Conservation (phyloP, 2,113 vertebrate species). For the Toxostoma redivivum region DNA sequence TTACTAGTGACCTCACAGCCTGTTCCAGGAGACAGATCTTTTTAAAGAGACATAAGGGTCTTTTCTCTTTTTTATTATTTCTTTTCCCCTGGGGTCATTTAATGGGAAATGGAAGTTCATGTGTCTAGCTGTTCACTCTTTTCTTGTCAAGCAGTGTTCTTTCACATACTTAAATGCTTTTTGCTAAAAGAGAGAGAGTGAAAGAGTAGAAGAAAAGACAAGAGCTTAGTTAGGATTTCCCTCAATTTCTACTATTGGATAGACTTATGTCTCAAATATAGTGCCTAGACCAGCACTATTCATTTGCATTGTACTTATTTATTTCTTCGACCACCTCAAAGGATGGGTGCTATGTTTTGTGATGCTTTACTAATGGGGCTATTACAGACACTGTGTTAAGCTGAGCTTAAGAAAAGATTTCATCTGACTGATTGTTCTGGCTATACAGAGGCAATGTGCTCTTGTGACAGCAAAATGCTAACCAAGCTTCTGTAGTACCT, state of each 20-base stretch:
- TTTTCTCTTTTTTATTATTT: background rate
- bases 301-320: background rate
- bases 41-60: background rate
- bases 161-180: background rate
- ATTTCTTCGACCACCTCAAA: background rate
- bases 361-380: background rate
- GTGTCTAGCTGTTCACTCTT: background rate
- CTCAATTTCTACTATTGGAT: background rate
- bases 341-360: background rate
- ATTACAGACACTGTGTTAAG: background rate
- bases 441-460: background rate
- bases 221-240: background rate
- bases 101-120: background rate
- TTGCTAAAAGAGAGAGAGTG: background rate
- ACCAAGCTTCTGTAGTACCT: background rate
- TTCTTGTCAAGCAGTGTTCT: background rate
- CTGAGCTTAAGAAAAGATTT: conserved; percentile 38
- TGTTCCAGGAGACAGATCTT: background rate
- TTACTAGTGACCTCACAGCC: background rate
- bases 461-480: background rate
- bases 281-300: background rate
- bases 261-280: background rate
- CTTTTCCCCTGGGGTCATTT: background rate
- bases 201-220: background rate
- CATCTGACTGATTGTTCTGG: background rate